A percentile compares a stretch with the other conserved stretches of the same genome.
Conservation (phyloP, 2,113 vertebrate genomes). For the Sprattus sprattus region DNA sequence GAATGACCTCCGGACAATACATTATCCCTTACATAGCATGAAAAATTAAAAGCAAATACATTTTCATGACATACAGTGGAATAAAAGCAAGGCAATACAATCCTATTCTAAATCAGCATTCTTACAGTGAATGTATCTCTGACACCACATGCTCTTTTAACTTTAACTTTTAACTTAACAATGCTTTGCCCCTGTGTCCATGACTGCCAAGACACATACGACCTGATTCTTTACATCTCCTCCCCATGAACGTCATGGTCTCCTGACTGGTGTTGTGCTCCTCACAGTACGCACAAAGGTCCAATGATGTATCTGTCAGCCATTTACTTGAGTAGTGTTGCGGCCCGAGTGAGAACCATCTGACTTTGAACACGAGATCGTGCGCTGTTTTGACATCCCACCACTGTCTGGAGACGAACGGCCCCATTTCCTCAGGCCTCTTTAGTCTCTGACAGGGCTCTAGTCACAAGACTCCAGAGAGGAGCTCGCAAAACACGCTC, state of each 20-base stretch:
- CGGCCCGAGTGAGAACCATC: not conserved
- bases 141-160: not conserved
- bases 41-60: not conserved
- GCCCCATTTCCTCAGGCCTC: conserved; percentile 12
- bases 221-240: not conserved
- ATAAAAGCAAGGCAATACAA: not conserved
- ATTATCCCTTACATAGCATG: no score
- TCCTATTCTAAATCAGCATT: not conserved
- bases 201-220: not conserved
- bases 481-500: conserved; percentile 6
- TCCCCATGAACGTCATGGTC: not conserved
- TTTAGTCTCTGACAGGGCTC: conserved; percentile 22
- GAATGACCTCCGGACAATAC: no score
- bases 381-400: conserved; percentile 14
- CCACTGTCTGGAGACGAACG: conserved; percentile 20
- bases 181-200: not conserved
- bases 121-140: not conserved
- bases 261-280: not conserved
- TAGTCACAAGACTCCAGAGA: conserved; percentile 36
- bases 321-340: not conserved
- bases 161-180: not conserved
- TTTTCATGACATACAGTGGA: not conserved
- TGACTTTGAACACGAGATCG: not conserved
- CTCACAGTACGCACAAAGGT: not conserved
- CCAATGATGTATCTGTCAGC: not conserved